Base-by-base conservation (phyloP, 2,888 invertebrate species). In the Trimorus sp. region DNA sequence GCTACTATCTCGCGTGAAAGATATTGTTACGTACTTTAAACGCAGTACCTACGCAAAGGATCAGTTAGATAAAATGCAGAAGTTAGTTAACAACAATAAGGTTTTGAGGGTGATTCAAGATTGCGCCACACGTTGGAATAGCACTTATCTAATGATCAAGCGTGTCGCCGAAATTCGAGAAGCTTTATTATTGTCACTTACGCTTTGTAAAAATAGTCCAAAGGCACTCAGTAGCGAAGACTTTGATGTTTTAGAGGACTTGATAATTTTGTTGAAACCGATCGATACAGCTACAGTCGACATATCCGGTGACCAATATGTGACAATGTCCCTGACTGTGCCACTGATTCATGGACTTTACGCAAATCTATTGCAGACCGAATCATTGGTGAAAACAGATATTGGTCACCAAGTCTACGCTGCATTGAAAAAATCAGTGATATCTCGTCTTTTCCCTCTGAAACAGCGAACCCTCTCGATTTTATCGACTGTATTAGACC, bases 281-380 rank as follows among this genome's bases (percentile, higher is more conserved):
- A 54, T 63, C n/a, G 62, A 73, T 9, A 54, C 62, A 63, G 73
- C 73, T 37, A 63, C 63, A 15, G 37, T 16, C 1, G 54, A 63
- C 63, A 63, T 73, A 7, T 54, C 54, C n/a, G 73, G 62, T 16
- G 63, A 63, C 16, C 62, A 54, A 42, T 73, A 63, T 26, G 54
- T 62, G 11, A 71, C 49, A 9, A 60, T 60, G 14, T 71, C 60
- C 0, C 42, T 58, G 2, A 16, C 38, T 7, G 51, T 70, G 11
- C 59, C 58, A 38, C 16, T 60, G 11, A 36, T 71, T 7, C 60
- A 26, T 53, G 71, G 71, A n/a, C 3, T 66, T 7, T 66, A 66
- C 9, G 15, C 66, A 1, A 9, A 8, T 12, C 12, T 56, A 7
- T n/a, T 48, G 5, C 7, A 48, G 0, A 14, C 7, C 9, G 58